A percentile compares a stretch with the other conserved stretches of the same genome.
Conservation (phyloP, 2,113 vertebrate genomes). For the Callocephalon fimbriatum region DNA sequence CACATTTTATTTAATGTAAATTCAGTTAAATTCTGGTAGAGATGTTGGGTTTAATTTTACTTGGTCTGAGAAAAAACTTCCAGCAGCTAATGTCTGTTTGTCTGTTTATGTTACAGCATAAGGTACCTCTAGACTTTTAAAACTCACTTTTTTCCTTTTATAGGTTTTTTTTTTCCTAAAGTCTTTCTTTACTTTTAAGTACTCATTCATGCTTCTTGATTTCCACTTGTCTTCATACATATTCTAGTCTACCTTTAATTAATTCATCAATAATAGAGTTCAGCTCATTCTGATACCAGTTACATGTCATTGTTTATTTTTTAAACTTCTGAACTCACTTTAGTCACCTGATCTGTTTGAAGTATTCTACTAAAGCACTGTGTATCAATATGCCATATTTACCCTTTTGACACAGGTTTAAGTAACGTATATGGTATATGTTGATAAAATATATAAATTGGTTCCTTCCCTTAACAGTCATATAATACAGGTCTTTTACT, state of each 20-base stretch:
- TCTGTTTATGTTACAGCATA: not conserved
- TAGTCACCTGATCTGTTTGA: conserved; percentile 41
- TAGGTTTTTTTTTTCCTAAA: not conserved
- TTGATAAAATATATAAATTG: not conserved
- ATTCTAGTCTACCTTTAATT: conserved; percentile 26
- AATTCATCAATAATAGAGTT: conserved; percentile 33
- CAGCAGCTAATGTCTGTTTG: not conserved
- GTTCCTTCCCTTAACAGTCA: not conserved
- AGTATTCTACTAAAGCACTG: conserved; percentile 12
- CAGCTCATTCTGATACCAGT: conserved; percentile 8
- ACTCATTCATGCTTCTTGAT: not conserved
- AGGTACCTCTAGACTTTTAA: not conserved
- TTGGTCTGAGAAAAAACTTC: not conserved
- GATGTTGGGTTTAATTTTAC: not conserved
- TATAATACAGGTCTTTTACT: not conserved
- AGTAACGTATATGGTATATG: not conserved
- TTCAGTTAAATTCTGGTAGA: not conserved
- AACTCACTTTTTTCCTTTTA: not conserved
- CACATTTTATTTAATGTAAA: not conserved
- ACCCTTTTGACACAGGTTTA: conserved; percentile 29
- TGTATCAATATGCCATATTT: conserved; percentile 14
- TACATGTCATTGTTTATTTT: conserved; percentile 13
- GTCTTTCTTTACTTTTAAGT: not conserved
- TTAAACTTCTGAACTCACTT: conserved; percentile 38
- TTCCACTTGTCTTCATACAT: conserved; percentile 22